Base-by-base conservation (phyloP, 2,888 invertebrate species). In the Diadromus collaris region DNA sequence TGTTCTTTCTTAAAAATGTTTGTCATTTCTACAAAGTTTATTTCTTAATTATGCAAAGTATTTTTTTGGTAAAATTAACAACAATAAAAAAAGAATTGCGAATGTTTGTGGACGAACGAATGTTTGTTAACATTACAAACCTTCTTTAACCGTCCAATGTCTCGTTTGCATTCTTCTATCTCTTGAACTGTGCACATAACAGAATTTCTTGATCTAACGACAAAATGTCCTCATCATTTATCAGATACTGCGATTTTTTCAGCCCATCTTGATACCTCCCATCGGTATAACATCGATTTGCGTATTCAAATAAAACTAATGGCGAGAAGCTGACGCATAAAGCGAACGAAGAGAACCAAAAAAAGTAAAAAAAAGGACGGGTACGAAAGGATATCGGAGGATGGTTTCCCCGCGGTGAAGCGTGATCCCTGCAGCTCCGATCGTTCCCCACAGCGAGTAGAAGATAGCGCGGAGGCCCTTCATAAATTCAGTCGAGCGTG, bases 401-500 rank as follows among this genome's bases (percentile, higher is more conserved):
- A 13, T 46, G 21, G 38, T 38, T 13, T 41, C 54, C 29, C 19
- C 19, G 13, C 32, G 24, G 64, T 63, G 34, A 56, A 27, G 32
- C 29, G 67, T 44, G 65, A 61, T 44, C 32, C 60, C 44, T 19
- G 46, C 70, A 56, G 21, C 60, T 34, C 56, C 41, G 29, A 38
- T 69, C 63, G 48, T 63, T 73, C 41, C 41, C 56, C 38, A 21
- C 38, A 54, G 19, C 21, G 21, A 60, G 69, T 38, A 41, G n/a
- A 41, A n/a, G 54, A 73, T 21, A 16, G 44, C 46, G 27, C 46
- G 19, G 21, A 34, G 67, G 65, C 41, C 38, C 64, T 65, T 60
- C 78, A 78, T 78, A 78, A 78, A 78, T 78, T 78, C 69, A 44
- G 74, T 70, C 58, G 64, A 58, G 64, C 68, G 60, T 51, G 69